A percentile compares a stretch with the other conserved stretches of the same genome.
Conservation (phyloP, 2,797 vertebrate genomes). For the Typhlichthys eigenmanni region DNA sequence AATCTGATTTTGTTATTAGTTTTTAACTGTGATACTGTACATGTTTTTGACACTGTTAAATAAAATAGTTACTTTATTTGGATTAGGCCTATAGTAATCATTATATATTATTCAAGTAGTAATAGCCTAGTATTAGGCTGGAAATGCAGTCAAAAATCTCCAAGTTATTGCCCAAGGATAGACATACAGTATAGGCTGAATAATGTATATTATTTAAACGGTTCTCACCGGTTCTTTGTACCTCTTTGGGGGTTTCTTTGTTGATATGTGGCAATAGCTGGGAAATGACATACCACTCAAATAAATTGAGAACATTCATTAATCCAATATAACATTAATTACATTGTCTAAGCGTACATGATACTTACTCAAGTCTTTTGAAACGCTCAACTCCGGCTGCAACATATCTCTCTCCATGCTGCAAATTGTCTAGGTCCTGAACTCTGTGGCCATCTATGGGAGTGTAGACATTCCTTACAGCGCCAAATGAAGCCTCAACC, state of each 20-base stretch:
- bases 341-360: background rate
- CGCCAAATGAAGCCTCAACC: constrained; percentile 70
- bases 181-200: background rate
- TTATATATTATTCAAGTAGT: no score
- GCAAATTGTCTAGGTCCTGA: constrained; percentile 59
- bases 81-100: no score
- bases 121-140: no score
- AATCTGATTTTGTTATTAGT: no score
- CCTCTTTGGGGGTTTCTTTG: constrained; percentile 67
- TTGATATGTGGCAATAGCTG: constrained; percentile 75
- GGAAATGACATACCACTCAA: constrained; percentile 18
- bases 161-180: no score
- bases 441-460: constrained; percentile 66
- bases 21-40: no score
- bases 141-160: no score
- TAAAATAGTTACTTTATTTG: no score
- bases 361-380: constrained; percentile 78
- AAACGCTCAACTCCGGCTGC: constrained; percentile 79
- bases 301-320: background rate
- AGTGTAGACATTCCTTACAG: constrained; percentile 75
- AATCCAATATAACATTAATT: background rate
- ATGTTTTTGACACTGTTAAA: no score
- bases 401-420: constrained; percentile 71
- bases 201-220: background rate
- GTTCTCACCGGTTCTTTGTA: constrained; percentile 73